A percentile compares a stretch with the other conserved stretches of the same genome.
Conservation (phyloP, 2,797 vertebrate species). For the Lagodon rhomboides region DNA sequence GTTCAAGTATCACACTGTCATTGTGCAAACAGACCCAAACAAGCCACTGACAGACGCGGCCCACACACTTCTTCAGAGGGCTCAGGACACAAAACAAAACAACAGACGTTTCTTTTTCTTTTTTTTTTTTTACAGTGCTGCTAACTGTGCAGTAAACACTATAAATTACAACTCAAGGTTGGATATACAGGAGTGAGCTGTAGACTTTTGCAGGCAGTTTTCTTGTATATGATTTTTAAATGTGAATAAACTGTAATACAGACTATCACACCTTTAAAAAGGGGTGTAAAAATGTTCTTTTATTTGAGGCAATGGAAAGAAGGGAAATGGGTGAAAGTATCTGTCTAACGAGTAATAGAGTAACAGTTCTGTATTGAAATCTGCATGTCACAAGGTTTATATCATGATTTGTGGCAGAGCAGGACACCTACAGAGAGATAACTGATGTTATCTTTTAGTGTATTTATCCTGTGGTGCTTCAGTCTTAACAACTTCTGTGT, state of each 20-base stretch:
- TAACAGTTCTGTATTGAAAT: background rate
- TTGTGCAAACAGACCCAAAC: conserved; percentile 69
- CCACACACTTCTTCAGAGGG: conserved; percentile 32
- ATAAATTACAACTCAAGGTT: background rate
- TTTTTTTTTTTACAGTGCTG: background rate
- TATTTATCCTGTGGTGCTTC: background rate
- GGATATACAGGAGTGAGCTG: background rate
- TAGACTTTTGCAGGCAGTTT: background rate
- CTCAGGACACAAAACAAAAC: conserved; percentile 45
- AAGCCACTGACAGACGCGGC: conserved; percentile 41
- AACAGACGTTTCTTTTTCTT: background rate
- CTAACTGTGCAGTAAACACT: conserved; percentile 31
- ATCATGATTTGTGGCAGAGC: background rate
- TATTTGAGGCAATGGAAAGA: background rate
- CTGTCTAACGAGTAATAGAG: background rate
- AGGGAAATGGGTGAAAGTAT: background rate
- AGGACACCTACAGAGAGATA: background rate
- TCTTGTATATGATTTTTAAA: background rate
- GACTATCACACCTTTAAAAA: background rate
- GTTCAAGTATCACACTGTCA: conserved; percentile 67
- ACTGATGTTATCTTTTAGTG: background rate
- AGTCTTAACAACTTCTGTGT: background rate
- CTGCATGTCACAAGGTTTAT: background rate
- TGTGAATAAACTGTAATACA: background rate
- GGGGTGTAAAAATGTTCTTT: background rate